phyloP scores from a whole-genome alignment of 2,888 invertebrate species.

The Steinernema carpocapsae region DNA sequence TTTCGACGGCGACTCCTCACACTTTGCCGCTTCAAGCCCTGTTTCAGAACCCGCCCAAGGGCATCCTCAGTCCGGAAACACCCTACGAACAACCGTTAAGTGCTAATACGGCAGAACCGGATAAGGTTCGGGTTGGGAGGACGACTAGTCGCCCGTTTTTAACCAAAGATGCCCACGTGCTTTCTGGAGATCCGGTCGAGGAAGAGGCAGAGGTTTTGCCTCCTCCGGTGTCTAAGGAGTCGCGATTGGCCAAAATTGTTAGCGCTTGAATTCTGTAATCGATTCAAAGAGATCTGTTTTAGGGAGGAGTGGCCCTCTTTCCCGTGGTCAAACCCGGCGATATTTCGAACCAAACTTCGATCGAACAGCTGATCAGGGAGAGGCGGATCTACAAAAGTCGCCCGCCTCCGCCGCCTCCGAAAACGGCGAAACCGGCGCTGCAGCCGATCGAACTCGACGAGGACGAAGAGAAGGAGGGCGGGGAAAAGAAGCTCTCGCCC shows the following conservation, averaged over 20 bases:
- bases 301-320: not conserved
- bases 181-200: not conserved
- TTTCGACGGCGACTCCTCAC: not conserved
- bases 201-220: not conserved
- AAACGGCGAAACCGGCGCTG: conserved; percentile 1
- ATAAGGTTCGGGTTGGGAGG: not conserved
- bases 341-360: conserved; percentile 4
- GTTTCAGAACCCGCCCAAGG: not conserved
- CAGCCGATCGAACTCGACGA: not conserved
- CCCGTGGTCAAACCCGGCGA: conserved; percentile 8
- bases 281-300: not conserved
- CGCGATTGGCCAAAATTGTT: no score
- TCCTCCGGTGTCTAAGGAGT: no score
- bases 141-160: not conserved
- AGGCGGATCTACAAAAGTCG: not conserved
- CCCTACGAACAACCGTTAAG: conserved; percentile 19
- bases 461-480: not conserved
- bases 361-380: conserved; percentile 18
- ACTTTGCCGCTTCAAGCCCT: not conserved
- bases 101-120: not conserved
- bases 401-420: conserved; percentile 16
- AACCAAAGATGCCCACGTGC: not conserved
- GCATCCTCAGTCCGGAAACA: not conserved
- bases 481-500: not conserved
- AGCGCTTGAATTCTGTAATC: not conserved